phyloP scores from a whole-genome alignment of 2,113 vertebrate genomes.

The Gorilla gorilla region DNA sequence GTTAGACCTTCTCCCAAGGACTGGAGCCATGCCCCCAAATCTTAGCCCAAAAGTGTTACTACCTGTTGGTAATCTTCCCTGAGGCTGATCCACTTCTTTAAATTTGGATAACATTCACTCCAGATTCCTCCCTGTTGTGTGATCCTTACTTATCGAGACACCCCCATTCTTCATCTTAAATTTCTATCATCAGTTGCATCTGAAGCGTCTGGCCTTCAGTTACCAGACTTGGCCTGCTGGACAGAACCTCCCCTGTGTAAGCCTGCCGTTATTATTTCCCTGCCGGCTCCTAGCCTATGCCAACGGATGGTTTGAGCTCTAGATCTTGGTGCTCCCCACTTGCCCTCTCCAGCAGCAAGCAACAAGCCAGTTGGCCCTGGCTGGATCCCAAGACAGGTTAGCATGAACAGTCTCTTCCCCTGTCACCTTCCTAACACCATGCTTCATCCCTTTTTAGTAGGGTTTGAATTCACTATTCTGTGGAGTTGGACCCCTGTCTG shows the following conservation, averaged over 20 bases:
- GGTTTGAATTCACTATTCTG: not conserved
- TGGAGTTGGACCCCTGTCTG: not conserved
- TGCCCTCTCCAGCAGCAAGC: not conserved
- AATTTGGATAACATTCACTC: not conserved
- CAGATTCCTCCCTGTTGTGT: not conserved
- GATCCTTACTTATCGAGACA: not conserved
- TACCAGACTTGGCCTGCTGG: not conserved
- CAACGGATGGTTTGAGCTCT: not conserved
- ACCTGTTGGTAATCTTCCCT: not conserved
- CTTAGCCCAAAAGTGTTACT: not conserved
- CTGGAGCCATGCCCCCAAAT: not conserved
- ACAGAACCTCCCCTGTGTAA: constrained; percentile 9
- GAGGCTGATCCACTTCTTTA: not conserved
- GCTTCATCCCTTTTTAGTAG: not conserved
- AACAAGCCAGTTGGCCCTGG: not conserved
- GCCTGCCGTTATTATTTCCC: not conserved
- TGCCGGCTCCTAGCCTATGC: not conserved
- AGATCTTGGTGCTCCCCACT: not conserved
- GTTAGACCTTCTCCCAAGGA: not conserved
- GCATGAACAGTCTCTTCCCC: not conserved
- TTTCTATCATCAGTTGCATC: not conserved
- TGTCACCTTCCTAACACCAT: not conserved
- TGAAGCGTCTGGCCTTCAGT: not conserved
- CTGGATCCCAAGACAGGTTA: not conserved
- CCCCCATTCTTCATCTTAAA: not conserved